Percentiles rank a stretch among this genome's conserved stretches.
phyloP scores from a whole-genome alignment of 1,140 invertebrate genomes.

The Nomia melanderi region DNA sequence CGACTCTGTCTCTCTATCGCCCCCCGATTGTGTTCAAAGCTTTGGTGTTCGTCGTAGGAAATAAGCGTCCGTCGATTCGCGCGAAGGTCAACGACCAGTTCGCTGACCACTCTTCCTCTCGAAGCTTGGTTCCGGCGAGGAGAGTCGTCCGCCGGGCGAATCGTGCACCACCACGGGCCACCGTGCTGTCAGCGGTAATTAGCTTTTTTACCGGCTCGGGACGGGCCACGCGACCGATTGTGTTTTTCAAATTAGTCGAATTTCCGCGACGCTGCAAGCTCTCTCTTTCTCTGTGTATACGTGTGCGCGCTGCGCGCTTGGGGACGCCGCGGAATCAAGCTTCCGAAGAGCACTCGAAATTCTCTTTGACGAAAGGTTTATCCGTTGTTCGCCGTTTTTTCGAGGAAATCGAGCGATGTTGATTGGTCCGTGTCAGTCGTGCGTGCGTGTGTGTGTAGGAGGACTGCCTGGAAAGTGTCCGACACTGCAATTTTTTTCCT shows the following conservation, averaged over 20 bases:
- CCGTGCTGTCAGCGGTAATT: background rate
- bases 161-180: no score
- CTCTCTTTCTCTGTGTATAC: background rate
- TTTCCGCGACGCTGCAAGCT: background rate
- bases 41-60: constrained; percentile 58
- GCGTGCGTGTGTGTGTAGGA: no score
- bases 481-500: no score
- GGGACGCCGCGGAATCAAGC: constrained; percentile 45
- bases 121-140: constrained; percentile 21
- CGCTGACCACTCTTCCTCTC: constrained; percentile 24
- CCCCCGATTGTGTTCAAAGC: constrained; percentile 78
- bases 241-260: background rate
- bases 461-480: no score
- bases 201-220: constrained; percentile 7
- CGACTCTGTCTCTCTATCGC: constrained; percentile 66
- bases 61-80: constrained; percentile 42
- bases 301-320: no score
- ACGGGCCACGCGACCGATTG: background rate
- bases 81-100: background rate
- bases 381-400: constrained; percentile 14
- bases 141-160: no score
- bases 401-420: background rate
- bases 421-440: no score
- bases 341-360: constrained; percentile 31
- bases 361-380: constrained; percentile 39